phyloP scores from a whole-genome alignment of 2,113 vertebrate species.

The Nyctereutes procyonoides region DNA sequence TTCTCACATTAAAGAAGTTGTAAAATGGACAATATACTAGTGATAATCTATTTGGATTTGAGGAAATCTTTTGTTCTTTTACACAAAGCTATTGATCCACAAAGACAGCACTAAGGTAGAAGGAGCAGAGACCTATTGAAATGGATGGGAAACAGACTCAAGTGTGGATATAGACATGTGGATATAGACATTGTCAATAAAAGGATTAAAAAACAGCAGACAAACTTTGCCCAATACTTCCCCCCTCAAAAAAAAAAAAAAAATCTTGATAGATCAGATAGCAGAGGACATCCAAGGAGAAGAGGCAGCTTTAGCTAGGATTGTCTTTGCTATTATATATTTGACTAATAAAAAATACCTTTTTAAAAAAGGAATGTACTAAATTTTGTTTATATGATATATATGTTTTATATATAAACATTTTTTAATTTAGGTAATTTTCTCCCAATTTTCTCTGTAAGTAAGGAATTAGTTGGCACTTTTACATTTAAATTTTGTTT shows the following conservation, averaged over 20 bases:
- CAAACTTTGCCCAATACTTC: neutral
- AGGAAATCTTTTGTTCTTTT: neutral
- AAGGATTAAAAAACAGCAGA: slow-evolving; percentile 56
- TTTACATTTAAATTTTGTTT: neutral
- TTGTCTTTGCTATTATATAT: neutral
- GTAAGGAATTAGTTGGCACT: neutral
- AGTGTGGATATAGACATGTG: slow-evolving; percentile 56
- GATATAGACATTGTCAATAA: slow-evolving; percentile 70
- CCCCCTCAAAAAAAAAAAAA: too few relatives aligned
- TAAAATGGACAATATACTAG: slow-evolving; percentile 15
- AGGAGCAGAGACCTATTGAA: slow-evolving; percentile 23
- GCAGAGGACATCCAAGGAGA: slow-evolving; percentile 23
- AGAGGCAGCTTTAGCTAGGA: neutral
- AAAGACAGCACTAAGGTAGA: neutral
- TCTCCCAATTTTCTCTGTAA: neutral
- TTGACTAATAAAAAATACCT: neutral
- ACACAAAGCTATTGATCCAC: slow-evolving; percentile 18
- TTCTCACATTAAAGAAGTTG: slow-evolving; percentile 49
- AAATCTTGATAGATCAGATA: neutral
- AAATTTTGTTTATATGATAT: neutral
- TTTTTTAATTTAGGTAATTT: neutral
- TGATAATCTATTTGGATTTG: neutral
- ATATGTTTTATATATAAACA: neutral
- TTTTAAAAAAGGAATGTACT: neutral
- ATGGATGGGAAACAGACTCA: neutral